Percentiles rank a stretch among this genome's conserved stretches.
These are phyloP conservation scores for Cyrtonyx montezumae DNA, from an alignment of 2,113 vertebrate genomes.

Conservation along the genomic window DNA sequence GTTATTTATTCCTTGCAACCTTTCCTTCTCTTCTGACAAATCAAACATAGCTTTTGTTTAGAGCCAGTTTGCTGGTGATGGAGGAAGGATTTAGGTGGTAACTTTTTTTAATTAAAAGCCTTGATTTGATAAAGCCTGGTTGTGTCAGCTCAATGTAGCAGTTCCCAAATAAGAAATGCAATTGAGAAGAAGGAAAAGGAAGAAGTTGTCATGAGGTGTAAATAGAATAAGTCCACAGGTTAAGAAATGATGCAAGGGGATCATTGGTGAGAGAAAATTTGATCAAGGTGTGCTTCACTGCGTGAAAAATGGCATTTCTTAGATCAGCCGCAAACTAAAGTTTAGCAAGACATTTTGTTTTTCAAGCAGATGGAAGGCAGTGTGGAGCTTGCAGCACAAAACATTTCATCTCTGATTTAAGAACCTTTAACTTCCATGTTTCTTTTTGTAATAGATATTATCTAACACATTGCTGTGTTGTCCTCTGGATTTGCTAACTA, in stretches of 20 bases:
- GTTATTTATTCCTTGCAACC: neutral
- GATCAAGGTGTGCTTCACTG: accelerated
- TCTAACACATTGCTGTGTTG: neutral
- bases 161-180: neutral
- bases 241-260: neutral
- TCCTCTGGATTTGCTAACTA: neutral
- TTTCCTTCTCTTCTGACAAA: neutral
- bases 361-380: neutral
- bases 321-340: neutral
- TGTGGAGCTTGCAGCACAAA: neutral
- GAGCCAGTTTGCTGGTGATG: neutral
- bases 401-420: neutral
- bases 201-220: conserved; percentile 21
- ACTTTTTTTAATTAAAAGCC: neutral
- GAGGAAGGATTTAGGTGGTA: neutral
- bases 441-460: neutral
- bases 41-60: neutral
- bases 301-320: neutral
- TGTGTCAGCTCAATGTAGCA: neutral
- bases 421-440: neutral
- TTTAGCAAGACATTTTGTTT: conserved; percentile 2
- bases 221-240: conserved; percentile 38
- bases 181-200: neutral
- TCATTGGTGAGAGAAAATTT: neutral
- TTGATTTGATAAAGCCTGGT: neutral